Evolutionary conservation across 2,888 invertebrate genomes (phyloP).

Genomic region (Lasioglossum oenotherae): DNA sequence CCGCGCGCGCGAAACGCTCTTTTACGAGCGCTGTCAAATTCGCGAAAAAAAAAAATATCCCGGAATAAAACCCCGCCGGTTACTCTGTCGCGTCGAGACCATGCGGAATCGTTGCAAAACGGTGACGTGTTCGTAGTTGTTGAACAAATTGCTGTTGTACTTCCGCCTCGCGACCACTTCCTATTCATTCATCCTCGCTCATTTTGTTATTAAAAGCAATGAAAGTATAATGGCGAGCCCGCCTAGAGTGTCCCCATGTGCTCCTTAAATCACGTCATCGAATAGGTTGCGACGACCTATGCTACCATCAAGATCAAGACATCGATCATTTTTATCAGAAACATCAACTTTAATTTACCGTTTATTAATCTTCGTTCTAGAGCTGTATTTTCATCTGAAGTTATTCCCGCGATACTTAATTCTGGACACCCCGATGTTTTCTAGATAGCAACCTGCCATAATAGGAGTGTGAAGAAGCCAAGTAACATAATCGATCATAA

Average conservation of each 20-base stretch:
- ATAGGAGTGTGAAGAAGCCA: not conserved
- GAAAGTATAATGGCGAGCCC: not conserved
- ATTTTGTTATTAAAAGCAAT: constrained; percentile 6
- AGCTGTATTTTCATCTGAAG: not conserved
- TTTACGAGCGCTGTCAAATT: constrained; percentile 29
- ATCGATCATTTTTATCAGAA: not conserved
- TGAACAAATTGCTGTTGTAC: not conserved
- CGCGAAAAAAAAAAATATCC: constrained; percentile 9
- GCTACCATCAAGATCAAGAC: not conserved
- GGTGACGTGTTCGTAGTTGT: not conserved
- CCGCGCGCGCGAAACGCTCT: not conserved
- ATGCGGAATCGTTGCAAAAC: constrained; percentile 8
- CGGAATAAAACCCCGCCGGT: constrained; percentile 15
- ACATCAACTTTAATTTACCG: not conserved
- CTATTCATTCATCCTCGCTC: not conserved
- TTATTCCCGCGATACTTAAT: not conserved
- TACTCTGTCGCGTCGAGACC: not conserved
- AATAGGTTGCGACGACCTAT: not conserved
- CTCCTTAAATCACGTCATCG: not conserved
- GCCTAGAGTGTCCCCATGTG: no score
- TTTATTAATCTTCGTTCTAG: not conserved
- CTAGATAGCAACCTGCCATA: not conserved
- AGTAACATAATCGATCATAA: constrained; percentile 16
- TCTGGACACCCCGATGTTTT: not conserved
- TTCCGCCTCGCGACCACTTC: not conserved